Percentiles rank a stretch among this genome's conserved stretches.
Conservation (phyloP, 1,140 invertebrate species). For the Metaphire vulgaris region DNA sequence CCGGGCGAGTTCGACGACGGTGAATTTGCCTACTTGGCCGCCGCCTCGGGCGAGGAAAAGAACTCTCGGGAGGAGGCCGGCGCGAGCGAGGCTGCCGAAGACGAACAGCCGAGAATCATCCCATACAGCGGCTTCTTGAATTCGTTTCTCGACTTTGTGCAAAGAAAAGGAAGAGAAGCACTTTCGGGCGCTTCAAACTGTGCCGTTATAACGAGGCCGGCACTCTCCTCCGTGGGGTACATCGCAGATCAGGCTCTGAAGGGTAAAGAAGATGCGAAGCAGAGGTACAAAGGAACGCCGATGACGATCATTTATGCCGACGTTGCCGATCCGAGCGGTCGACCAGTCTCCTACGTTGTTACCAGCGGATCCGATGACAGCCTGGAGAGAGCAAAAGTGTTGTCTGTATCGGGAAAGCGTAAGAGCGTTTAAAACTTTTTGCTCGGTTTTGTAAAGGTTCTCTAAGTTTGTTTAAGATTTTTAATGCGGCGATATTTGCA, state of each 20-base stretch:
- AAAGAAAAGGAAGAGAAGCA: not conserved
- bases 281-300: not conserved
- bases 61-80: not conserved
- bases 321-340: not conserved
- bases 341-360: not conserved
- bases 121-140: slow-evolving; percentile 6
- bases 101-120: not conserved
- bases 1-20: slow-evolving; percentile 21
- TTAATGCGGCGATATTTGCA: no score
- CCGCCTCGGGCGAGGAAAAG: not conserved
- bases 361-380: not conserved
- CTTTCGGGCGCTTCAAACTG: no score
- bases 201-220: not conserved
- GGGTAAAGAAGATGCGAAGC: not conserved
- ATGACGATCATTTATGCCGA: not conserved
- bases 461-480: no score
- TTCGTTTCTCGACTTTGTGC: slow-evolving; percentile 6
- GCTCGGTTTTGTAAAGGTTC: no score
- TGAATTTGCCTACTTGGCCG: slow-evolving; percentile 17
- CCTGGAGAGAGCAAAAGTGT: not conserved
- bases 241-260: not conserved
- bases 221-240: not conserved
- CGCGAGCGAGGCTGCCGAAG: not conserved
- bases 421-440: no score
- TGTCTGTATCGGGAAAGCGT: not conserved